Base-by-base conservation (phyloP, 2,888 invertebrate genomes). In the Agrypnus murinus region DNA sequence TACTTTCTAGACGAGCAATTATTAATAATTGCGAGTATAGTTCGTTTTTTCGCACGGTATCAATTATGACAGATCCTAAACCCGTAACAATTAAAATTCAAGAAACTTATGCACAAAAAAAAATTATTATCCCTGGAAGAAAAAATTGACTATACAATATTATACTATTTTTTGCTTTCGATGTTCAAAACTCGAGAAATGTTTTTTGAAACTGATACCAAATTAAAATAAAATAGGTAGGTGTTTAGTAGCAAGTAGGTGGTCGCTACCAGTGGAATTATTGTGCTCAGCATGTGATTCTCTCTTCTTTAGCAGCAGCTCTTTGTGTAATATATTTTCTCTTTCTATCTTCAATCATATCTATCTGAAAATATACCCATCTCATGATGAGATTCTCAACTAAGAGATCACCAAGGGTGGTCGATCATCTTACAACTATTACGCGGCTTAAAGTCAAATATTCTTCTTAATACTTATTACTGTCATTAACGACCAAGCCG, bases 241-340 rank as follows among this genome's bases (percentile, higher is more conserved):
- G 65, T 65, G 65, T 65, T n/a, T 48, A 8, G 19, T 53, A 65
- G 46, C 58, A 53, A 46, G 58, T 65, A 65, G 65, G 65, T 65
- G 65, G 65, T 58, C 65, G 65, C 57, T 65, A 65, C 65, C 55
- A 65, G 57, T 65, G 32, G 57, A 43, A 57, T 55, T 65, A 65
- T 65, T 65, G 43, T 40, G 45, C 65, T 12, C 65, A 65, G 65
- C 65, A 46, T 65, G 65, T 43, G 45, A 38, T 64, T 17, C 36
- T n/a, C 45, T 36, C 9, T n/a, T n/a, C n/a, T 5, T 25, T 25
- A 25, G 25, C 25, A 25, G 2, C 25, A 48, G 31, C 17, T 36
- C 34, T 25, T 25, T 10, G 12, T 31, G 38, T 8, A 6, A 2
- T 38, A 19, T 64, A 53, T 12, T 43, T n/a, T 65, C 65, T 65